Percentiles rank a stretch among this genome's conserved stretches.
Conservation (phyloP, 1,140 invertebrate genomes). For the Tetramorium simillimum region DNA sequence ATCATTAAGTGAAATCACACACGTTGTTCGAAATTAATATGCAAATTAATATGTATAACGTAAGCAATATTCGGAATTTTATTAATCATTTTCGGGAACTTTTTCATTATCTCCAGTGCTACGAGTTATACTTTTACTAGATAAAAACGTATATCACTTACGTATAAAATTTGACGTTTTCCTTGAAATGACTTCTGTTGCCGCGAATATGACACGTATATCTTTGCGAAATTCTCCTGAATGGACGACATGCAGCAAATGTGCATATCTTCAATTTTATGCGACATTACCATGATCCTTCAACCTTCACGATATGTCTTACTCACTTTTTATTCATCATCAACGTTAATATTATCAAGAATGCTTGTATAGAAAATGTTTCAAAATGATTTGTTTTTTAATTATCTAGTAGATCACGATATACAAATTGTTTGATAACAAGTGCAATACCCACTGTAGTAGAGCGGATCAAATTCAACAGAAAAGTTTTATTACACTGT, state of each 20-base stretch:
- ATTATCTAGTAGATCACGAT: background rate
- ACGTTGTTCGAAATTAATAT: background rate
- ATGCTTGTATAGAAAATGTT: background rate
- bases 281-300: constrained; percentile 15
- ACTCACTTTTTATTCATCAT: background rate
- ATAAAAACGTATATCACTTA: constrained; percentile 13
- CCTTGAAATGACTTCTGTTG: background rate
- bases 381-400: background rate
- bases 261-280: constrained; percentile 5
- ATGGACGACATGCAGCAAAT: background rate
- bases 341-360: background rate
- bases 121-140: background rate
- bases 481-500: too few species aligned
- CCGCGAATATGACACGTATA: background rate
- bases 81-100: background rate
- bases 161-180: constrained; percentile 10
- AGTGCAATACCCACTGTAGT: too few species aligned
- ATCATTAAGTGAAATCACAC: background rate
- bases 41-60: background rate
- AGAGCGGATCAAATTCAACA: too few species aligned
- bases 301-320: background rate
- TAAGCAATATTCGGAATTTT: background rate
- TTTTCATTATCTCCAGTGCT: background rate
- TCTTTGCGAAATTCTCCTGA: constrained; percentile 1
- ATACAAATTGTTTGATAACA: too few species aligned